Evolutionary conservation across 2,888 invertebrate species (phyloP).

Genomic region (Sarcophaga carnaria): DNA sequence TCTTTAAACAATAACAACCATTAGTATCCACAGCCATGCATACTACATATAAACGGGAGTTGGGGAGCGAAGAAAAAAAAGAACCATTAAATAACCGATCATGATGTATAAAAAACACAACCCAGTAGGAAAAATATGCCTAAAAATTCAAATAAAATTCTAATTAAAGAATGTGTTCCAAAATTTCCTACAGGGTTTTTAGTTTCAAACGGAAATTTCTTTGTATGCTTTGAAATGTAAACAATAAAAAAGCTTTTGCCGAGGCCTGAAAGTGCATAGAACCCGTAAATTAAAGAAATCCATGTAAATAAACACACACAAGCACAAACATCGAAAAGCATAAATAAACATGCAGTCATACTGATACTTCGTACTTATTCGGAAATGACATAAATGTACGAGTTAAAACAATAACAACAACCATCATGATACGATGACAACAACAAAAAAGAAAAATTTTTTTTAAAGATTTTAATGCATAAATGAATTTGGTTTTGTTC

Average conservation of each 20-base stretch:
- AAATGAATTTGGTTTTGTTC: conserved; percentile 16
- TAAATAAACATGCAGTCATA: conserved; percentile 19
- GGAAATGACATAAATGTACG: conserved; percentile 42
- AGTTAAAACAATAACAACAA: conserved; percentile 16
- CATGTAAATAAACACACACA: background rate
- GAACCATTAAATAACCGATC: background rate
- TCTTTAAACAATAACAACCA: background rate
- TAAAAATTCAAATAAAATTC: no score
- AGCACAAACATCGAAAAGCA: background rate
- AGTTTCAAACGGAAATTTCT: background rate
- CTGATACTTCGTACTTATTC: conserved; percentile 11
- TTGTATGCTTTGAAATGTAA: conserved; percentile 9
- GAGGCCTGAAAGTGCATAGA: conserved; percentile 49
- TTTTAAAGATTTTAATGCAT: conserved; percentile 34
- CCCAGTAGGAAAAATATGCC: no score
- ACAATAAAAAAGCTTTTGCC: conserved; percentile 47
- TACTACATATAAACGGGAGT: background rate
- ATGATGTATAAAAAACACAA: no score
- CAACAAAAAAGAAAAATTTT: conserved; percentile 23
- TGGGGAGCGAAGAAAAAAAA: background rate
- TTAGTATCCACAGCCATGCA: background rate
- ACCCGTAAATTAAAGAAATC: conserved; percentile 49
- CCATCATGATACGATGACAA: background rate
- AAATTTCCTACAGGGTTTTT: background rate
- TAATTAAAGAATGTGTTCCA: no score